Evolutionary conservation across 2,113 vertebrate genomes (phyloP).

Genomic region (Elaphurus davidianus): DNA sequence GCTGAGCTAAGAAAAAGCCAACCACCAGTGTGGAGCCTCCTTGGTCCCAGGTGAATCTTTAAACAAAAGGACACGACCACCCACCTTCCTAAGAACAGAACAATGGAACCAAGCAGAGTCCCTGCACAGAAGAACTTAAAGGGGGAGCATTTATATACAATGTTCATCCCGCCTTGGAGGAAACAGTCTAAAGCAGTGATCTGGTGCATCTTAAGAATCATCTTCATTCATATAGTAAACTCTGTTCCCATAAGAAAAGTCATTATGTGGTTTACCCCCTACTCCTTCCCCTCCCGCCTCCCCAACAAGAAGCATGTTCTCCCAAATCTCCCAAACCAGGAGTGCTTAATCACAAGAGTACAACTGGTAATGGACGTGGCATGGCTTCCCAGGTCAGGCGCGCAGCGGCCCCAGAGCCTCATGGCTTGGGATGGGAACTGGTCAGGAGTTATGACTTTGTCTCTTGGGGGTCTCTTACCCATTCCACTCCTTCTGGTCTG

Average conservation of each 20-base stretch:
- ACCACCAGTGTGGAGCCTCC: not conserved
- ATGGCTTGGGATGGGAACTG: not conserved
- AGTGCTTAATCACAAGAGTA: not conserved
- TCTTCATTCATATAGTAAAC: not conserved
- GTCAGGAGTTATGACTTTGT: not conserved
- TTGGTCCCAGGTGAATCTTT: not conserved
- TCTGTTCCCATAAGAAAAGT: not conserved
- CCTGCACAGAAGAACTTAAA: not conserved
- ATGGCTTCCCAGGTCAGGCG: not conserved
- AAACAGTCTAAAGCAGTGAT: not conserved
- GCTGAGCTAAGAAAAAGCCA: not conserved
- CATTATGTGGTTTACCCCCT: not conserved
- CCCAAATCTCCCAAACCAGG: not conserved
- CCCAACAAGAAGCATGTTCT: not conserved
- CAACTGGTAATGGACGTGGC: not conserved
- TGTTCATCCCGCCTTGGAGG: not conserved
- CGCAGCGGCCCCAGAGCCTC: not conserved
- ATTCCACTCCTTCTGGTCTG: not conserved
- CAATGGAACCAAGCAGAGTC: not conserved
- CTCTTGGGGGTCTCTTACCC: not conserved
- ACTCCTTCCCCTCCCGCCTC: fast-evolving
- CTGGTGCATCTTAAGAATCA: not conserved
- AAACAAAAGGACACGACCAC: not conserved
- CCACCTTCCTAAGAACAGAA: not conserved
- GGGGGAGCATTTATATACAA: too few species aligned